Evolutionary conservation across 2,888 invertebrate species (phyloP), one percentile per base, ranked within the genome.

Genomic region (Mesoligia furuncula): DNA sequence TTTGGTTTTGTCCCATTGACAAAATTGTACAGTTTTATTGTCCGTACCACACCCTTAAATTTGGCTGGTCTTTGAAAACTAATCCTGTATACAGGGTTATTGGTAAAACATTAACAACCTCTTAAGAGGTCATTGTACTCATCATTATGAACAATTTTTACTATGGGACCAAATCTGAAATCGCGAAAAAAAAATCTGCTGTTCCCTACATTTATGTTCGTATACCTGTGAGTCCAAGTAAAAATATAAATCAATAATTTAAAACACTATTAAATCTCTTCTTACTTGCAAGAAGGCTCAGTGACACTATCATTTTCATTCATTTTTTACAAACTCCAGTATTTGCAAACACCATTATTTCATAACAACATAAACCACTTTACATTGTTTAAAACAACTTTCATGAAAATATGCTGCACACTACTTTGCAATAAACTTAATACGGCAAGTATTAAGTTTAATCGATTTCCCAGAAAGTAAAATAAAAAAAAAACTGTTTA

Each of bases 401-500:
- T 15, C 5, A 62, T 45, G 11, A 54, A 62, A 64, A 80, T 17
- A 48, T 48, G 6, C 20, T 15, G 9, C 45, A 36, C 24, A 71
- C n/a, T 27, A 45, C 15, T 54, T 27, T 48, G n/a, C 36, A 78
- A 48, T 57, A 65, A 64, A 80, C 8, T 9, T 39, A 65, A 79
- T 39, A 48, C 8, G 17, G 0, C 13, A 31, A 17, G 31, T 45
- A 57, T 74, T 74, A 74, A 42, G 31, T 31, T 42, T 42, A 80
- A 79, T 57, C 74, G 64, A 79, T 75, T 75, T 81, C 27, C 5
- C 15, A 45, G 27, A 42, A 51, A 36, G 5, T 80, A 42, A 51
- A 81, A 79, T 57, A 20, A 36, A 59, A 80, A 59, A 80, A 79
- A 81, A 79, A 2, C 9, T 39, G 4, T 73, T 78, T 73, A 64